Conservation (phyloP, 1,140 invertebrate genomes). For the Ips typographus region DNA sequence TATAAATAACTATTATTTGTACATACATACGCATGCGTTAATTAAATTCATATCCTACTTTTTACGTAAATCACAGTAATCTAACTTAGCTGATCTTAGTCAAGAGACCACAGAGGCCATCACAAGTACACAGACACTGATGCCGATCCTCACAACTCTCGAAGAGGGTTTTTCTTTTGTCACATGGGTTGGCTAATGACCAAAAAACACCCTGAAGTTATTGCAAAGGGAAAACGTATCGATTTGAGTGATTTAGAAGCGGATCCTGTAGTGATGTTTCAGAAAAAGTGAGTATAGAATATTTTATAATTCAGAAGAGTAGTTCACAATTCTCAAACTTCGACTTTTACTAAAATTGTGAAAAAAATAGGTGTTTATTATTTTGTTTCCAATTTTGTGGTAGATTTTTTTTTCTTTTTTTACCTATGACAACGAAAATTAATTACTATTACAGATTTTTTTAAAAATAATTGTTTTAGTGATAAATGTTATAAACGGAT, state of each 20-base stretch:
- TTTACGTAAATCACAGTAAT: slow-evolving; percentile 54
- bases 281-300: slow-evolving; percentile 55
- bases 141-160: slow-evolving; percentile 87
- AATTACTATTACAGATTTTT: no score
- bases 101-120: slow-evolving; percentile 83
- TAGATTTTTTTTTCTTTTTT: neutral
- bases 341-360: no score
- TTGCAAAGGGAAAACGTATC: slow-evolving; percentile 72
- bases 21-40: neutral
- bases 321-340: no score
- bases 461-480: no score
- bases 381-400: slow-evolving; percentile 15
- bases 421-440: no score
- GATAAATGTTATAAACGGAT: no score
- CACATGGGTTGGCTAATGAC: slow-evolving; percentile 91
- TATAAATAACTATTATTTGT: no score
- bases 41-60: slow-evolving; percentile 51
- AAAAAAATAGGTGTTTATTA: slow-evolving; percentile 48
- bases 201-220: slow-evolving; percentile 82
- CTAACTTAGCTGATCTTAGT: slow-evolving; percentile 63
- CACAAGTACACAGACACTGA: slow-evolving; percentile 91
- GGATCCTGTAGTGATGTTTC: slow-evolving; percentile 70
- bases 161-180: slow-evolving; percentile 87
- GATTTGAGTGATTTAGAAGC: slow-evolving; percentile 77
- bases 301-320: neutral